Base-by-base conservation (phyloP, 1,140 invertebrate species). In the Procambarus virginalis region DNA sequence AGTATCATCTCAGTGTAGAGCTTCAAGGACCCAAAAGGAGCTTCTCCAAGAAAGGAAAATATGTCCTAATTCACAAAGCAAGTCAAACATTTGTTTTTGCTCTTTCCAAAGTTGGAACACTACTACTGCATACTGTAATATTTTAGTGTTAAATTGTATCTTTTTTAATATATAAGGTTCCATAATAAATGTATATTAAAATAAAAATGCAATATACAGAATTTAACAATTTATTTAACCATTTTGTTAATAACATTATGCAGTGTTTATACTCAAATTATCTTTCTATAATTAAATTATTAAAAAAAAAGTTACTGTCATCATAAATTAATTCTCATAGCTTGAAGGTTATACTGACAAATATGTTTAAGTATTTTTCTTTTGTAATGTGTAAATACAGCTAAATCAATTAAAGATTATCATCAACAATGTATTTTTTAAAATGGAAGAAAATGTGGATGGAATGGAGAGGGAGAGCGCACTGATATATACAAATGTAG, bases 141-240 rank as follows among this genome's bases (percentile, higher is more conserved):
- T 34, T 34, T 34, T 34, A 34, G 34, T 34, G 34, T 34, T 34
- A 34, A 34, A 34, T 34, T 34, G 0, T 34, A 34, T 34, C 34
- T 34, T 34, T 34, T 34, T 34, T 34, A 34, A 34, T 34, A 34
- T 34, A 34, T 34, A 34, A 34, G 34, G 34, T 34, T 34, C 34
- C 34, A 34, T 34, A 34, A 34, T 34, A 34, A 64, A 64, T 20
- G 10, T 64, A 55, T 55, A 48, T 20, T 55, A 14, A 78, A 55
- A 70, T 75, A 48, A 58, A 85, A 85, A 58, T 22, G 49, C 49
- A 76, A 20, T 14, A 55, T 76, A 70, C 51, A 85, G 83, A 85
- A 85, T 85, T 85, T 76, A 85, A 85, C 83, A 85, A 85, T 85
- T 85, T 85, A 85, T 85, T 85, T 85, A 85, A 85, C 83, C 83